Percentiles rank a stretch among this genome's conserved stretches.
These are phyloP conservation scores for Homarus gammarus DNA, from an alignment of 2,888 invertebrate genomes.

Conservation along the genomic window DNA sequence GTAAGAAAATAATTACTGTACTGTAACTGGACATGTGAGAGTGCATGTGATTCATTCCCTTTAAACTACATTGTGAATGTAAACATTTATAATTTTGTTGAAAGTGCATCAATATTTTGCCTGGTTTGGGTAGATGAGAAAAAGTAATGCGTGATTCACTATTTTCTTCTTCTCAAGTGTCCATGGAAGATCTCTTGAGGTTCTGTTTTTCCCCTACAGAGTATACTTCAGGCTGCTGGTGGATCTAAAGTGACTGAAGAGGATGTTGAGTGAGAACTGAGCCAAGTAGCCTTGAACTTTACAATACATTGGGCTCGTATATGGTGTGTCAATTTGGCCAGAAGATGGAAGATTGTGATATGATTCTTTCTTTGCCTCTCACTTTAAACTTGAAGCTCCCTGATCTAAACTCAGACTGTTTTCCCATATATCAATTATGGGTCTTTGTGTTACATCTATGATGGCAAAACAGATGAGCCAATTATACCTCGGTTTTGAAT, in stretches of 20 bases:
- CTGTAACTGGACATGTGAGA: too few relatives aligned
- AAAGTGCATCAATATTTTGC: too few relatives aligned
- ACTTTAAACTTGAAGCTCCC: background rate
- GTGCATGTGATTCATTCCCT: too few relatives aligned
- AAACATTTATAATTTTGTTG: too few relatives aligned
- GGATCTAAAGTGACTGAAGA: slow-evolving; percentile 66
- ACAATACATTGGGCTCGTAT: background rate
- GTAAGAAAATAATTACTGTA: too few relatives aligned
- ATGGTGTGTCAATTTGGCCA: background rate
- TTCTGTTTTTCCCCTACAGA: slow-evolving; percentile 39
- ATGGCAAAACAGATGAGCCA: background rate
- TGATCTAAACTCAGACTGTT: background rate
- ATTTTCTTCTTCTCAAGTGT: too few relatives aligned
- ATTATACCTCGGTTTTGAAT: background rate
- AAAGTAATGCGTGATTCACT: too few relatives aligned
- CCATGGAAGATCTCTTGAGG: too few relatives aligned
- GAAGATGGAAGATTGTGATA: slow-evolving; percentile 3
- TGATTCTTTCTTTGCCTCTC: background rate
- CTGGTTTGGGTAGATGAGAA: too few relatives aligned
- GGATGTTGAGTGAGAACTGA: slow-evolving; percentile 63
- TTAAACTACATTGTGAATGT: too few relatives aligned
- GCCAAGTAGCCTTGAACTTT: background rate
- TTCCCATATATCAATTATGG: background rate
- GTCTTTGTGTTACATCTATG: background rate
- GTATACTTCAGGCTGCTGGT: slow-evolving; percentile 70